Conservation (phyloP, 2,113 vertebrate genomes). For the Corydoras sp. region DNA sequence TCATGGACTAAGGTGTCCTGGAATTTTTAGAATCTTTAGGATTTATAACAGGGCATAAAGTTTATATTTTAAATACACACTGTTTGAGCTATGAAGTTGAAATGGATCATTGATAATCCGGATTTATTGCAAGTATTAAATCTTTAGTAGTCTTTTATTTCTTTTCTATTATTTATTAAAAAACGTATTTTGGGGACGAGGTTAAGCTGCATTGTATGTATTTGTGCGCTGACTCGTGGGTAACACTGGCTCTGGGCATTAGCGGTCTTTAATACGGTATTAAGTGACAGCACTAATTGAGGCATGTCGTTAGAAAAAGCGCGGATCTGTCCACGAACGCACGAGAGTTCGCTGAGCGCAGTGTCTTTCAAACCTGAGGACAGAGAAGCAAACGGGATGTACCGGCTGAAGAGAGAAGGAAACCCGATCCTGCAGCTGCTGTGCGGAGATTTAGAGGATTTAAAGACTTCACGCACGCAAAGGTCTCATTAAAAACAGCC, state of each 20-base stretch:
- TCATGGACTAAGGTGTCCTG: too few relatives aligned
- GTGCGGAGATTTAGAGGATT: slow-evolving; percentile 72
- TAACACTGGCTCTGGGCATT: neutral
- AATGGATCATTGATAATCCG: too few relatives aligned
- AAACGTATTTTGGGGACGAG: too few relatives aligned
- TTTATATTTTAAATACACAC: too few relatives aligned
- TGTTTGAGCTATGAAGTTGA: too few relatives aligned
- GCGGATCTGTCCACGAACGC: neutral
- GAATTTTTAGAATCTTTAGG: too few relatives aligned
- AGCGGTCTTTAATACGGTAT: neutral
- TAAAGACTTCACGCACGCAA: slow-evolving; percentile 70
- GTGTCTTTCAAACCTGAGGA: slow-evolving; percentile 5
- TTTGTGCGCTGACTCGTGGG: neutral
- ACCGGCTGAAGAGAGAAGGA: slow-evolving; percentile 56
- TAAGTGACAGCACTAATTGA: neutral
- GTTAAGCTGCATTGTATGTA: neutral
- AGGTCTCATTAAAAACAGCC: slow-evolving; percentile 55
- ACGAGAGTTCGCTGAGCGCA: neutral
- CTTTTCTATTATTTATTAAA: too few relatives aligned
- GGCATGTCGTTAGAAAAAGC: neutral
- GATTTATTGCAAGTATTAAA: too few relatives aligned
- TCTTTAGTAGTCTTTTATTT: too few relatives aligned
- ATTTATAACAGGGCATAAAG: too few relatives aligned
- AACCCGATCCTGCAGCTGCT: slow-evolving; percentile 63
- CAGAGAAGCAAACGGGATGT: slow-evolving; percentile 55